Conservation (phyloP, 23 tunicate species). For the Halocynthia roretzi region DNA sequence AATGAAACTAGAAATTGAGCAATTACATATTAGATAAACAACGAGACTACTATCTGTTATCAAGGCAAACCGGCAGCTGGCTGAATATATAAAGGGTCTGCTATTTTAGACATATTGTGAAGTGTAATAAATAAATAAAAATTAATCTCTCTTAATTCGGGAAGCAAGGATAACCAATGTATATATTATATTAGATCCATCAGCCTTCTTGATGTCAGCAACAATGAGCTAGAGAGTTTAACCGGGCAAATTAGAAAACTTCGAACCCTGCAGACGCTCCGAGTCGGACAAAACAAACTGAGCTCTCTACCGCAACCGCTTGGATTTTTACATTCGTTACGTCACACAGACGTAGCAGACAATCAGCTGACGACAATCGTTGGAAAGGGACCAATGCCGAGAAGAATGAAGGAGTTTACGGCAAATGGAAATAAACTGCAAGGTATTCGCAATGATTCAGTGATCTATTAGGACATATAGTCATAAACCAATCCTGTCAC, state of each 20-base stretch:
- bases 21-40: too few relatives aligned
- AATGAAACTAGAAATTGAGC: too few relatives aligned
- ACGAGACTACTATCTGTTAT: too few relatives aligned
- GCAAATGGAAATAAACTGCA: conserved; percentile 67
- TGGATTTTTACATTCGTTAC: conserved; percentile 60
- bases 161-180: too few relatives aligned
- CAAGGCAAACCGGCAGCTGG: too few relatives aligned
- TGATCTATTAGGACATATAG: too few relatives aligned
- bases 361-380: conserved; percentile 40
- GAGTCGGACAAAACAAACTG: conserved; percentile 51
- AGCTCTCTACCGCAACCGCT: conserved; percentile 82
- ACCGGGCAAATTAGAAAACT: conserved; percentile 56
- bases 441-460: conserved; percentile 21
- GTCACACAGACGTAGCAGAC: conserved; percentile 65
- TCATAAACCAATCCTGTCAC: too few relatives aligned
- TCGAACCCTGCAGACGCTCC: conserved; percentile 46
- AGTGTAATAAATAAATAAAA: too few relatives aligned
- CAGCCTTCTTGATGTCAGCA: conserved; percentile 51
- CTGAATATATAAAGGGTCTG: too few relatives aligned
- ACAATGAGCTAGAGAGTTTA: conserved; percentile 63
- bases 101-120: too few relatives aligned
- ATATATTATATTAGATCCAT: conserved; percentile 30
- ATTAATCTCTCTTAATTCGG: too few relatives aligned
- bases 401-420: conserved; percentile 51
- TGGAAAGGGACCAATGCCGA: conserved; percentile 60